These are phyloP conservation scores for Halcyon smyrnensis DNA, from an alignment of 2,797 vertebrate genomes.

Conservation along the genomic window DNA sequence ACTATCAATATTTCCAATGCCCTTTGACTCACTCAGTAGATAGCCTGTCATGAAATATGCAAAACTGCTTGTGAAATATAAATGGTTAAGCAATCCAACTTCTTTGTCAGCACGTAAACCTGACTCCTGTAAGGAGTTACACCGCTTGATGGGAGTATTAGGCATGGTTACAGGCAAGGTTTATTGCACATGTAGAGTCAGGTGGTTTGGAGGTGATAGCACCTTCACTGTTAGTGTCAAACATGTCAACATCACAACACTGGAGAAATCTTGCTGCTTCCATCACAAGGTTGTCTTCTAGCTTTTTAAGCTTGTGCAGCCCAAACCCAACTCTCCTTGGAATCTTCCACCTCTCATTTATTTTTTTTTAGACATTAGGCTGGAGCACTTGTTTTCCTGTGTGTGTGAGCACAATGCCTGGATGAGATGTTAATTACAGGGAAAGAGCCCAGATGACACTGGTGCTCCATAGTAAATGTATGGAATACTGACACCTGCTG, in stretches of 20 bases:
- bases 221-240: neutral
- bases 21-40: constrained; percentile 24
- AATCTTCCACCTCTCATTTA: neutral
- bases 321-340: neutral
- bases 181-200: neutral
- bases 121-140: neutral
- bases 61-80: neutral
- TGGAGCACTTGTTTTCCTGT: neutral
- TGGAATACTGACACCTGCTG: constrained; percentile 74
- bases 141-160: neutral
- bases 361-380: neutral
- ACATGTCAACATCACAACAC: neutral
- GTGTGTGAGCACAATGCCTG: neutral
- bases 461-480: neutral
- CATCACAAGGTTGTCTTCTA: neutral
- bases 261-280: neutral
- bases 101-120: neutral
- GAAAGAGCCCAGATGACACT: neutral
- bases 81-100: neutral
- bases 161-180: neutral
- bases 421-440: neutral
- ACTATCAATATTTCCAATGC: constrained; percentile 28
- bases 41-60: neutral
- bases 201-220: neutral
- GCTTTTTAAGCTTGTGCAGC: neutral